Evolutionary conservation across 2,888 invertebrate species (phyloP), one percentile per base, ranked within the genome.

Genomic region (Cephalotes varians): DNA sequence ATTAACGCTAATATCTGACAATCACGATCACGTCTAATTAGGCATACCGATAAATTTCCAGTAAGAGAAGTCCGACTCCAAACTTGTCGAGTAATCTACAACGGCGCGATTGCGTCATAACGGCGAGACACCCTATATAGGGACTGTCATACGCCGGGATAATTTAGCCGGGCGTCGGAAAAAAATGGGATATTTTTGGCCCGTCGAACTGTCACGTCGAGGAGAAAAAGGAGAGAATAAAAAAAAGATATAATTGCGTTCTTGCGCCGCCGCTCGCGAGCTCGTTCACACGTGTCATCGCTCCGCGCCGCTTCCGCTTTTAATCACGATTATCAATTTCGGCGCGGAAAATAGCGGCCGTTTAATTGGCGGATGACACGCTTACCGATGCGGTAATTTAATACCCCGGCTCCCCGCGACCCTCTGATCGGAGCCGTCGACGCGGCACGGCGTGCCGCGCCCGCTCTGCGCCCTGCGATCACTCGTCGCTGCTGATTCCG

Each of bases 331-430:
- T 90, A 91, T 90, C 88, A 91, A 91, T 92, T 88, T 89, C 87
- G 85, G 80, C 71, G 85, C 72, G 86, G 88, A 90, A 90, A 91
- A 91, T 90, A 91, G 90, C 90, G 85, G 90, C 81, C 86, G 86
- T 87, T 90, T 93, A 93, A 93, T 93, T 93, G 93, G 90, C 92
- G 91, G 89, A 90, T 92, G 92, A 92, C 91, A 90, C 91, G 91
- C 91, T 92, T 91, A 90, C 91, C 91, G 90, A 90, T 85, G 90
- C 87, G 92, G 90, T 92, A 91, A 92, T 92, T 93, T 90, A 92
- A 92, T 92, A 90, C 87, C 71, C 56, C 90, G 86, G 90, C 86
- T 80, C 71, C 76, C 82, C 49, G 40, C 40, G 40, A 4, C 44
- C 15, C 44, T 5, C 18, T 47, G 21, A 18, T 18, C 40, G 15